These are phyloP conservation scores for Corvus hawaiiensis DNA, from an alignment of 2,113 vertebrate species.

Conservation along the genomic window DNA sequence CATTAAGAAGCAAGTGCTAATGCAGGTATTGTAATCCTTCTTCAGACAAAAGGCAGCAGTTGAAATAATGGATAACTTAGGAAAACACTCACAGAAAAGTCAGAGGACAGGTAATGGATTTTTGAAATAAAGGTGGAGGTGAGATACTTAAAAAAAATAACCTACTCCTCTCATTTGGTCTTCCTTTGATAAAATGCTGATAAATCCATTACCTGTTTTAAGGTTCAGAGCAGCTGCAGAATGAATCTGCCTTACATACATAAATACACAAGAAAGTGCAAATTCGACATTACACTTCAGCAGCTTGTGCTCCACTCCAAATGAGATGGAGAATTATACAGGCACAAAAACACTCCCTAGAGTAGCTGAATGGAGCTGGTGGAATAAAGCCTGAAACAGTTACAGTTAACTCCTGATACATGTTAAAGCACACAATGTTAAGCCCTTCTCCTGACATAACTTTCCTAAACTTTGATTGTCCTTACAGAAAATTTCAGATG, in stretches of 20 bases:
- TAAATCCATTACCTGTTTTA: conserved; percentile 17
- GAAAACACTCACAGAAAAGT: neutral
- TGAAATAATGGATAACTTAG: neutral
- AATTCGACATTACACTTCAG: neutral
- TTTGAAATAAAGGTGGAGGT: neutral
- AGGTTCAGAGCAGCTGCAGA: conserved; percentile 4
- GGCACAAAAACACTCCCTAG: neutral
- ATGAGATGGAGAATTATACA: conserved; percentile 5
- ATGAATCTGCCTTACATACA: neutral
- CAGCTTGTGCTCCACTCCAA: neutral
- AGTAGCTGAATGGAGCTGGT: neutral
- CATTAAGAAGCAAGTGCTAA: conserved; percentile 12
- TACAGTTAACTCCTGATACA: neutral
- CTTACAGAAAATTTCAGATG: neutral
- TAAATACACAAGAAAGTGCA: neutral
- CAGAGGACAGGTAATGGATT: neutral
- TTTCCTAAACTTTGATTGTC: neutral
- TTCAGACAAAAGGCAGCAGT: neutral
- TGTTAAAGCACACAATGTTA: neutral
- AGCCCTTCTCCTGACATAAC: neutral
- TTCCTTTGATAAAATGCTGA: conserved; percentile 5
- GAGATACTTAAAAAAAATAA: conserved; percentile 12
- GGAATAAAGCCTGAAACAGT: neutral
- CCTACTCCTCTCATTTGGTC: neutral
- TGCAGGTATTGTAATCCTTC: neutral